A percentile compares a stretch with the other conserved stretches of the same genome.
These are phyloP conservation scores for Chelon labrosus DNA, from an alignment of 2,797 vertebrate genomes.

Conservation along the genomic window DNA sequence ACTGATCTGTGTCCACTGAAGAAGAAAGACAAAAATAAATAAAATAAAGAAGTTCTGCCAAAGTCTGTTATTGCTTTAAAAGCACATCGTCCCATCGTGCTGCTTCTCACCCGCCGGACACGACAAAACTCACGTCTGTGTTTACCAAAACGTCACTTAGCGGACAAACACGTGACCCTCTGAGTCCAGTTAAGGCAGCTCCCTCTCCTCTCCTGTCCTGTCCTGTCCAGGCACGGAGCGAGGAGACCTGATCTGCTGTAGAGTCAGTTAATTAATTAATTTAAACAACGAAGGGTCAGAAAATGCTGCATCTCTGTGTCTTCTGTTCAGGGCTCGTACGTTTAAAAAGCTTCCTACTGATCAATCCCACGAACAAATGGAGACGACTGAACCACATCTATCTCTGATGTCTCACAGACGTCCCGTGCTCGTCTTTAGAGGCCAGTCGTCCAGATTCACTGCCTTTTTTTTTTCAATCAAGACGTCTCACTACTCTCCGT, in stretches of 20 bases:
- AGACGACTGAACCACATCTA: background rate
- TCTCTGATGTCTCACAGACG: background rate
- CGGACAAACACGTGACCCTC: too few species aligned
- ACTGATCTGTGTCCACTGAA: slow-evolving; percentile 1
- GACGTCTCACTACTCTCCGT: slow-evolving; percentile 2
- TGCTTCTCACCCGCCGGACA: too few species aligned
- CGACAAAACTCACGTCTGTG: too few species aligned
- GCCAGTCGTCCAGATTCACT: background rate
- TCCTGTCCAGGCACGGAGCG: too few species aligned
- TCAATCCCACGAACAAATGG: slow-evolving; percentile 2
- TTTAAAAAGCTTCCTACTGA: background rate
- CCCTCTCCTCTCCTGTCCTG: background rate
- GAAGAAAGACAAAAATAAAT: too few species aligned
- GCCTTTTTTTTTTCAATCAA: slow-evolving; percentile 9
- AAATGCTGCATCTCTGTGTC: slow-evolving; percentile 8
- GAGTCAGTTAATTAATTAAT: background rate
- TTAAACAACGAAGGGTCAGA: background rate
- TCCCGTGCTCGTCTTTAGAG: too few species aligned
- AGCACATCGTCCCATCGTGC: slow-evolving; percentile 2
- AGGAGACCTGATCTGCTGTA: slow-evolving; percentile 14
- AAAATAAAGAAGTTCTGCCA: slow-evolving; percentile 53
- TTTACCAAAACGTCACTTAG: too few species aligned
- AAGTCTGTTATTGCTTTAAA: slow-evolving; percentile 61
- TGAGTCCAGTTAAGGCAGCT: slow-evolving; percentile 7
- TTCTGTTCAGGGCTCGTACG: background rate